phyloP scores from a whole-genome alignment of 1,140 invertebrate species.

The Heterodera carotae region DNA sequence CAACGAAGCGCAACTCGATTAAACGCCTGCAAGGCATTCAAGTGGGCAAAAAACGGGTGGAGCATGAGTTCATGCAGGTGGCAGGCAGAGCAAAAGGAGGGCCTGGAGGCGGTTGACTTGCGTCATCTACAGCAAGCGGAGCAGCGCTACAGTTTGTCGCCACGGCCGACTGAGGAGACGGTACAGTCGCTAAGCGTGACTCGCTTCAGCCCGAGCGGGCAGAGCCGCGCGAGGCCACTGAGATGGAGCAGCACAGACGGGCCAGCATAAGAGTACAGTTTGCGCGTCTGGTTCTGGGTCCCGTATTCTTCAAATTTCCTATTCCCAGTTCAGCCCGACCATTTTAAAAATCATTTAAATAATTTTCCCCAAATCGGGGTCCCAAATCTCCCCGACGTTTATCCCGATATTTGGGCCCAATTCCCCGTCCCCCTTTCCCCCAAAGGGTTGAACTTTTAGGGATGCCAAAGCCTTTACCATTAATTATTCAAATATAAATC shows the following conservation, averaged over 20 bases:
- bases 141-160: background rate
- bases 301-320: no score
- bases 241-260: conserved; percentile 30
- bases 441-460: no score
- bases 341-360: no score
- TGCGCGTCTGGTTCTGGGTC: no score
- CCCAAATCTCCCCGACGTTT: no score
- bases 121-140: background rate
- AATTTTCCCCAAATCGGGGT: no score
- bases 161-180: background rate
- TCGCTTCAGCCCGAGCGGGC: conserved; percentile 13
- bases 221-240: conserved; percentile 34
- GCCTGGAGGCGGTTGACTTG: conserved; percentile 32
- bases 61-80: conserved; percentile 41
- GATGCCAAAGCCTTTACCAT: no score
- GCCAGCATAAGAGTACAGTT: conserved; percentile 26
- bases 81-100: conserved; percentile 31
- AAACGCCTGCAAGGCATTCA: conserved; percentile 43
- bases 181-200: conserved; percentile 16
- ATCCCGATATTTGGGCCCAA: no score
- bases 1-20: conserved; percentile 18
- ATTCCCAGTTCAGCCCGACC: no score
- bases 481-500: no score
- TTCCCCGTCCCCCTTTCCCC: no score
- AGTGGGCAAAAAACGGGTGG: conserved; percentile 46